phyloP scores from a whole-genome alignment of 2,113 vertebrate species.

The Corythornis vintsioides region DNA sequence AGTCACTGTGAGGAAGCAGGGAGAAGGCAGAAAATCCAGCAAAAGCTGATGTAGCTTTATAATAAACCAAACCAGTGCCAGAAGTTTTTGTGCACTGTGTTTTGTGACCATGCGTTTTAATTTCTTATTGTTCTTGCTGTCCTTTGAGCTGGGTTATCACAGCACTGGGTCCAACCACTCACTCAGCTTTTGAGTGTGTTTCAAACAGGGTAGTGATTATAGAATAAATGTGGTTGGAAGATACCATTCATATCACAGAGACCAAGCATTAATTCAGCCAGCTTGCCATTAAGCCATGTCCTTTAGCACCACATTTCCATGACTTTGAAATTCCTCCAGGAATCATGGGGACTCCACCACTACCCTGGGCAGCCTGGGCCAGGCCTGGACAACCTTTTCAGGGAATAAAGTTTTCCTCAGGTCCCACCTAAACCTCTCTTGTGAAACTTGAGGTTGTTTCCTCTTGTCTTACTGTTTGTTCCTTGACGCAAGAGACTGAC shows the following conservation, averaged over 20 bases:
- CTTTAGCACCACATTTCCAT: background rate
- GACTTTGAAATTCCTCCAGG: background rate
- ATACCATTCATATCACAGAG: background rate
- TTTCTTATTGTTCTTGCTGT: background rate
- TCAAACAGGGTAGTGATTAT: background rate
- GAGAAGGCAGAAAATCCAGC: background rate
- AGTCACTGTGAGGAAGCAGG: slow-evolving; percentile 2
- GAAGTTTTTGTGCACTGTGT: background rate
- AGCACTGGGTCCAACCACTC: background rate
- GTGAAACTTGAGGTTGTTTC: background rate
- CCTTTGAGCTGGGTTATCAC: background rate
- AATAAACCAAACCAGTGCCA: background rate
- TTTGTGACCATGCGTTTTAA: background rate
- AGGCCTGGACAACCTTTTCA: too few relatives aligned
- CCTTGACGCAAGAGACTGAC: background rate
- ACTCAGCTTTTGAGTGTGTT: background rate
- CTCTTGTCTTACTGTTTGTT: background rate
- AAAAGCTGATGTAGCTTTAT: background rate
- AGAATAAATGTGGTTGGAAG: background rate
- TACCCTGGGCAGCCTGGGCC: background rate
- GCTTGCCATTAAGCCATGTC: background rate
- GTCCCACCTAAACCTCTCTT: background rate
- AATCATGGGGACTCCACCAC: background rate
- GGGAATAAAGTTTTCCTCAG: background rate
- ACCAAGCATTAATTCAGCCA: background rate